Percentiles rank a stretch among this genome's conserved stretches.
Conservation (phyloP, 2,797 vertebrate genomes). For the Halcyon chelicuti region DNA sequence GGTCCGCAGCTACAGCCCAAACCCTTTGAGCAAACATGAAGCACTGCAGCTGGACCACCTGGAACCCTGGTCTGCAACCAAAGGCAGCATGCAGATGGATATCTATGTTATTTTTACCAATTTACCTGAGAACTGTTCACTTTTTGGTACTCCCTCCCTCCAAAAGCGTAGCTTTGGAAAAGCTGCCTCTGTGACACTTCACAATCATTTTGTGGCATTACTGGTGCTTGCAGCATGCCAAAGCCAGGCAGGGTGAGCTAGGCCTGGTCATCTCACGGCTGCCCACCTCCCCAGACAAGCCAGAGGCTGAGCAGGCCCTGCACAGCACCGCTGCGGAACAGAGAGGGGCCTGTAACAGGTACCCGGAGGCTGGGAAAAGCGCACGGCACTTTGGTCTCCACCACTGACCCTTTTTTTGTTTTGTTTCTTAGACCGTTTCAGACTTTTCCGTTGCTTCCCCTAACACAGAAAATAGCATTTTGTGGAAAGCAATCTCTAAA, state of each 20-base stretch:
- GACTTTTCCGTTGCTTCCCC: neutral
- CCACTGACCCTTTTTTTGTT: fast-evolving
- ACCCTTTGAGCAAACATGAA: neutral
- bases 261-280: neutral
- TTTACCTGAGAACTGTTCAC: neutral
- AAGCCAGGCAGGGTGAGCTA: neutral
- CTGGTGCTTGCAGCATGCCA: neutral
- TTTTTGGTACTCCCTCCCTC: neutral
- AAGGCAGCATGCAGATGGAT: neutral
- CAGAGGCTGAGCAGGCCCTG: neutral
- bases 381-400: neutral
- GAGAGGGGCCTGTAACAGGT: neutral
- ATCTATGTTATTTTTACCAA: neutral
- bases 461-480: neutral
- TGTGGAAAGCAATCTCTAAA: neutral
- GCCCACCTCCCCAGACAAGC: fast-evolving
- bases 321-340: neutral
- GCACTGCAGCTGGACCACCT: neutral
- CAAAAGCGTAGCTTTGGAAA: neutral
- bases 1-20: neutral
- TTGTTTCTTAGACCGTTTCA: neutral
- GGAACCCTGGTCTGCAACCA: neutral
- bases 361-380: fast-evolving
- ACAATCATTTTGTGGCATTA: fast-evolving
- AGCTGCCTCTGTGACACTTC: neutral